Evolutionary conservation across 2,888 invertebrate genomes (phyloP).

Genomic region (Erebia ligea): DNA sequence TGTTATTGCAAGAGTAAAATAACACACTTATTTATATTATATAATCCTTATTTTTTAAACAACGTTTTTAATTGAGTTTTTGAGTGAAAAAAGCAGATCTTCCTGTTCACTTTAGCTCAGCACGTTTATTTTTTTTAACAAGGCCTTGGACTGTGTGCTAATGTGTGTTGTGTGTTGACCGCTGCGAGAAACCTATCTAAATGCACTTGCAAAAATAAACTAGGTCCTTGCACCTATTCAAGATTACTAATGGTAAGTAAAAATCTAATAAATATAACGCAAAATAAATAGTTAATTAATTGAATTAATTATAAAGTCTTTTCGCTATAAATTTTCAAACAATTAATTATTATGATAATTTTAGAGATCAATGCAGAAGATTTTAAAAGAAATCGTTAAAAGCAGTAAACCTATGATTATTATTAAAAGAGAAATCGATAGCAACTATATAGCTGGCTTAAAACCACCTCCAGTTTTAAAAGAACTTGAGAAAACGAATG

Average conservation of each 20-base stretch:
- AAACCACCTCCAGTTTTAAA: slow-evolving; percentile 58
- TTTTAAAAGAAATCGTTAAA: slow-evolving; percentile 41
- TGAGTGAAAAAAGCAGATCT: background rate
- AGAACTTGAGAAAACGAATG: slow-evolving; percentile 50
- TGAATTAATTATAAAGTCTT: background rate
- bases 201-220: slow-evolving; percentile 16
- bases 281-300: background rate
- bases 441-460: slow-evolving; percentile 50
- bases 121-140: slow-evolving; percentile 17
- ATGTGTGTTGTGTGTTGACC: slow-evolving; percentile 1
- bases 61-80: background rate
- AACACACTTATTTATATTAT: no score
- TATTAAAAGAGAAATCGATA: slow-evolving; percentile 57
- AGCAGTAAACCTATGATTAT: slow-evolving; percentile 38
- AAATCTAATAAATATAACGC: background rate
- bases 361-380: slow-evolving; percentile 42
- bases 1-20: no score
- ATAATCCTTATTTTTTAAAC: no score
- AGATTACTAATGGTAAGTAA: slow-evolving; percentile 22
- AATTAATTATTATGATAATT: slow-evolving; percentile 1
- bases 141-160: slow-evolving; percentile 4
- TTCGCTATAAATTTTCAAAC: background rate
- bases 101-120: background rate
- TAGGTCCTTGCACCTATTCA: slow-evolving; percentile 12
- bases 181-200: background rate